Evolutionary conservation across 2,113 vertebrate species (phyloP).

Genomic region (Atrichornis clamosus): DNA sequence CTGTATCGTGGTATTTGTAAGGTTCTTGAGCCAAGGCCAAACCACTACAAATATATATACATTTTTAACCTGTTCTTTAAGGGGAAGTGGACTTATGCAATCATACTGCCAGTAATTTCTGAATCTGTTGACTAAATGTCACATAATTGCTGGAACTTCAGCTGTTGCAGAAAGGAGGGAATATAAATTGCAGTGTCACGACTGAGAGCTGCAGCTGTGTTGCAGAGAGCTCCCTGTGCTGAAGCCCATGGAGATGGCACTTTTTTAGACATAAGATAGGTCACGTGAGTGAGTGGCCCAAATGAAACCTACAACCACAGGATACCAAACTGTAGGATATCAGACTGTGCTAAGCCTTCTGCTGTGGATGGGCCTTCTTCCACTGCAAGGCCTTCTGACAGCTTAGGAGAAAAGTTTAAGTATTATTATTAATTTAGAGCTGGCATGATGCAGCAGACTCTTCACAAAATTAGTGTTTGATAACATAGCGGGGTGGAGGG

Average conservation of each 20-base stretch:
- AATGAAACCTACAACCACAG: not conserved
- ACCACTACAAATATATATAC: no score
- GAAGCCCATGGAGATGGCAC: not conserved
- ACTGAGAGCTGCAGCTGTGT: not conserved
- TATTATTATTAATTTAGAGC: not conserved
- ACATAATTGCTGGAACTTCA: not conserved
- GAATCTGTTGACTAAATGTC: not conserved
- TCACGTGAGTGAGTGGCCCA: not conserved
- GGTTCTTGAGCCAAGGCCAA: no score
- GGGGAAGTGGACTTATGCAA: not conserved
- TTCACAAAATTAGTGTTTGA: not conserved
- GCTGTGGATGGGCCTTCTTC: not conserved
- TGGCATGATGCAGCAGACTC: not conserved
- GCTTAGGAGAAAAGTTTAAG: not conserved
- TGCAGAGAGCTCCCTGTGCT: accelerated
- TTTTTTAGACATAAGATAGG: not conserved
- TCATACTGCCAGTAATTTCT: not conserved
- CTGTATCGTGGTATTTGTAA: not conserved
- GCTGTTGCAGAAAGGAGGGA: not conserved
- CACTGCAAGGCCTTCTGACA: not conserved
- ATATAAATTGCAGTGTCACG: not conserved
- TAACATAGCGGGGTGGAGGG: not conserved
- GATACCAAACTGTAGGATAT: not conserved
- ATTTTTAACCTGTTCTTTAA: not conserved
- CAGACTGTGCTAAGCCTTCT: not conserved